These are phyloP conservation scores for Mola mola DNA, from an alignment of 2,113 vertebrate genomes.

Conservation along the genomic window DNA sequence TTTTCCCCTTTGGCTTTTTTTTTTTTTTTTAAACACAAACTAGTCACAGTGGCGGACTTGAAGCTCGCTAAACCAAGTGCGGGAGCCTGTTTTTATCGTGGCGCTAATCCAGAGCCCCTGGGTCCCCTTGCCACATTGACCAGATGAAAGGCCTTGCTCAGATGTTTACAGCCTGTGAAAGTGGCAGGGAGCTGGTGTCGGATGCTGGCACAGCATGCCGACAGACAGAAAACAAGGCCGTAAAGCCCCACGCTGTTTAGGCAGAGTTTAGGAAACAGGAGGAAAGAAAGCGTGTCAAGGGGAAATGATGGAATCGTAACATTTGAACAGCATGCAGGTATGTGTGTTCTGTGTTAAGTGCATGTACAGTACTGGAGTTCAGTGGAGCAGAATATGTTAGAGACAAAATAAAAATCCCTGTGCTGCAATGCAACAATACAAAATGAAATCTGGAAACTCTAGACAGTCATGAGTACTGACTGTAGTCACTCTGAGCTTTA, in stretches of 20 bases:
- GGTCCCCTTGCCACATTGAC: constrained; percentile 77
- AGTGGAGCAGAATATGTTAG: no score
- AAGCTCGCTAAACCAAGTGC: constrained; percentile 69
- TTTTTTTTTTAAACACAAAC: constrained; percentile 37
- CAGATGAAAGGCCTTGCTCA: constrained; percentile 83
- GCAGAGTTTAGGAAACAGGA: constrained; percentile 56
- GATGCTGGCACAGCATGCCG: constrained; percentile 75
- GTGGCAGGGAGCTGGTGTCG: constrained; percentile 76
- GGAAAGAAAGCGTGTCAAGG: constrained; percentile 55
- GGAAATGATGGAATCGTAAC: constrained; percentile 55
- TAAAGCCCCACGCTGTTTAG: constrained; percentile 80
- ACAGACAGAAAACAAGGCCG: constrained; percentile 82
- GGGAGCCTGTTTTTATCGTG: constrained; percentile 76
- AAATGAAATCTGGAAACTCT: background rate
- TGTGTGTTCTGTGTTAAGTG: constrained; percentile 4
- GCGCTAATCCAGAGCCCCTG: constrained; percentile 78
- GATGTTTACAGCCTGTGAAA: constrained; percentile 84
- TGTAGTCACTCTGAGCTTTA: background rate
- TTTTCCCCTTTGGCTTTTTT: constrained; percentile 39
- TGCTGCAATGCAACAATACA: background rate
- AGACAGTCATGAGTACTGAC: background rate
- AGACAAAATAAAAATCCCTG: background rate
- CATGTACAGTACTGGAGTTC: background rate
- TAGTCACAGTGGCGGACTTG: constrained; percentile 63
- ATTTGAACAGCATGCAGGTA: constrained; percentile 38